Percentiles rank a stretch among this genome's conserved stretches.
phyloP scores from a whole-genome alignment of 2,888 invertebrate genomes.

The Lomographa bimaculata region DNA sequence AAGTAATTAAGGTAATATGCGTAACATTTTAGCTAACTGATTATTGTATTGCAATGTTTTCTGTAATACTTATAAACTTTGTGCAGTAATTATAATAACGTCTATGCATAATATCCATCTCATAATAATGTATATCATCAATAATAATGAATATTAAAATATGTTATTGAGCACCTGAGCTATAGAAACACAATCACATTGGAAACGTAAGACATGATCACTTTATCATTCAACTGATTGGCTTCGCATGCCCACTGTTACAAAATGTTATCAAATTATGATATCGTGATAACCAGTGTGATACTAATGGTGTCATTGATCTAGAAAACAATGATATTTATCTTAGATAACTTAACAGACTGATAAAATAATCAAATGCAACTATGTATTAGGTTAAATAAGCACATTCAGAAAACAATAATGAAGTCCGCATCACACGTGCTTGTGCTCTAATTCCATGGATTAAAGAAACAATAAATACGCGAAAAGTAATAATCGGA shows the following conservation, averaged over 20 bases:
- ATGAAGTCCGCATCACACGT: slow-evolving; percentile 37
- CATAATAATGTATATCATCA: too few species aligned
- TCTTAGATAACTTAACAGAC: too few species aligned
- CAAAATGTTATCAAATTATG: slow-evolving; percentile 24
- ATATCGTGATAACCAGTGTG: slow-evolving; percentile 24
- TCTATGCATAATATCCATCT: too few species aligned
- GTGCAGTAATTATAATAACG: too few species aligned
- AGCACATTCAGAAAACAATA: too few species aligned
- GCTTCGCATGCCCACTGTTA: slow-evolving; percentile 18
- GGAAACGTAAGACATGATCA: slow-evolving; percentile 20
- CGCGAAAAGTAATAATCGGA: slow-evolving; percentile 43
- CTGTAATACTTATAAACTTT: too few species aligned
- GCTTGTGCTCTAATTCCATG: slow-evolving; percentile 34
- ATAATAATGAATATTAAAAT: too few species aligned
- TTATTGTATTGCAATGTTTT: not conserved
- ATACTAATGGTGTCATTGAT: slow-evolving; percentile 28
- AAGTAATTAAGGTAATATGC: too few species aligned
- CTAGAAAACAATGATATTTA: slow-evolving; percentile 3
- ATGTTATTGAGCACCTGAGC: too few species aligned
- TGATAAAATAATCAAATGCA: not conserved
- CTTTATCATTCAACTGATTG: slow-evolving; percentile 25
- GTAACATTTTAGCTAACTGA: too few species aligned
- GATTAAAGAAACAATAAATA: slow-evolving; percentile 50
- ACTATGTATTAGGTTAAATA: too few species aligned
- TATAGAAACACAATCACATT: slow-evolving; percentile 29